These are phyloP conservation scores for Aelia acuminata DNA, from an alignment of 2,888 invertebrate genomes.

Conservation along the genomic window DNA sequence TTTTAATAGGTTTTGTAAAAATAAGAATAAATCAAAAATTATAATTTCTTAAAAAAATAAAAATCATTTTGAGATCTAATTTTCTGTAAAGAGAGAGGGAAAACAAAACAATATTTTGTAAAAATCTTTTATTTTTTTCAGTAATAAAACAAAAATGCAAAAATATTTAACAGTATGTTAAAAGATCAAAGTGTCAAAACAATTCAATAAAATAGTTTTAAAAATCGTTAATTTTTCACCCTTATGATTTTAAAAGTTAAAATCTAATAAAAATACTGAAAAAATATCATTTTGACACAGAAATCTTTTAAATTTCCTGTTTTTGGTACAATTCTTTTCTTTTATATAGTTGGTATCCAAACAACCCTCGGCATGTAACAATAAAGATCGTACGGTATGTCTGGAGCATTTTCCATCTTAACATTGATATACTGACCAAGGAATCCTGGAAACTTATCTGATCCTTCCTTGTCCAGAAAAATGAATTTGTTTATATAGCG, in stretches of 20 bases:
- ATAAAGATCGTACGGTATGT: constrained; percentile 47
- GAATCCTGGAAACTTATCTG: constrained; percentile 53
- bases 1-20: too few species aligned
- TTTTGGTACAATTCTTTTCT: background rate
- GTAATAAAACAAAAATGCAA: constrained; percentile 40
- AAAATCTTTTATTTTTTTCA: constrained; percentile 8
- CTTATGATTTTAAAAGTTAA: background rate
- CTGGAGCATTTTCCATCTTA: constrained; percentile 49
- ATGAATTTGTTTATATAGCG: constrained; percentile 50
- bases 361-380: constrained; percentile 54
- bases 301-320: constrained; percentile 16
- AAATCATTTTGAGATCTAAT: background rate
- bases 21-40: too few species aligned
- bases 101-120: background rate
- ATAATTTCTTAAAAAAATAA: too few species aligned
- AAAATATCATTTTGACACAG: constrained; percentile 38
- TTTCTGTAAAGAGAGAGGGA: background rate
- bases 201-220: background rate
- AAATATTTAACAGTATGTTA: constrained; percentile 21
- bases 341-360: constrained; percentile 56
- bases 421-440: constrained; percentile 54
- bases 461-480: constrained; percentile 54
- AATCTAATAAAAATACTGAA: background rate
- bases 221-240: constrained; percentile 8
- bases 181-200: constrained; percentile 41